These are phyloP conservation scores for Rhyacophila evoluta DNA, from an alignment of 2,888 invertebrate species.

Conservation along the genomic window DNA sequence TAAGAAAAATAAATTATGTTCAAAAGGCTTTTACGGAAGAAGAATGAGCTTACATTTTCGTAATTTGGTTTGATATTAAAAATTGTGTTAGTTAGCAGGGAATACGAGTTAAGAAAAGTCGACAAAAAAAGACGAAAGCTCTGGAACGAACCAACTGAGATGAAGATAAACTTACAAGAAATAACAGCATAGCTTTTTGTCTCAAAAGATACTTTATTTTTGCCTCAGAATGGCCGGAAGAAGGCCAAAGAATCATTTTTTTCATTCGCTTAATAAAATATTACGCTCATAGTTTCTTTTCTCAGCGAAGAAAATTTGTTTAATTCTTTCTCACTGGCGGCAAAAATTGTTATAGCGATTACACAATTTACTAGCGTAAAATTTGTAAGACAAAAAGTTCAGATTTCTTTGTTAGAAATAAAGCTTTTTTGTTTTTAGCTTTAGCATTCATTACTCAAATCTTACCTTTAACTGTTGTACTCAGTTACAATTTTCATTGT, in stretches of 20 bases:
- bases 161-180: constrained; percentile 41
- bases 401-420: not conserved
- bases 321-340: not conserved
- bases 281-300: not conserved
- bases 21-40: constrained; percentile 1
- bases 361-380: not conserved
- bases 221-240: not conserved
- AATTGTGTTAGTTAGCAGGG: not conserved
- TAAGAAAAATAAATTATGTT: not conserved
- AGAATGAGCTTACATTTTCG: constrained; percentile 1
- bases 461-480: too few species aligned
- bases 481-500: too few species aligned
- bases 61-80: constrained; percentile 24
- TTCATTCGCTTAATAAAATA: constrained; percentile 14
- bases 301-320: not conserved
- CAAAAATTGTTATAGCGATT: not conserved
- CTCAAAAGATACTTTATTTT: constrained; percentile 25
- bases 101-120: not conserved
- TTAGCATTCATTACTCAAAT: too few species aligned
- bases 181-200: constrained; percentile 26
- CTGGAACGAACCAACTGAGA: constrained; percentile 28
- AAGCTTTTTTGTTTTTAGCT: too few species aligned
- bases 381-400: not conserved
- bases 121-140: not conserved
- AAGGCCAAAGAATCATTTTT: constrained; percentile 14